These are phyloP conservation scores for Eutolmus rufibarbis DNA, from an alignment of 2,888 invertebrate genomes.

Conservation along the genomic window DNA sequence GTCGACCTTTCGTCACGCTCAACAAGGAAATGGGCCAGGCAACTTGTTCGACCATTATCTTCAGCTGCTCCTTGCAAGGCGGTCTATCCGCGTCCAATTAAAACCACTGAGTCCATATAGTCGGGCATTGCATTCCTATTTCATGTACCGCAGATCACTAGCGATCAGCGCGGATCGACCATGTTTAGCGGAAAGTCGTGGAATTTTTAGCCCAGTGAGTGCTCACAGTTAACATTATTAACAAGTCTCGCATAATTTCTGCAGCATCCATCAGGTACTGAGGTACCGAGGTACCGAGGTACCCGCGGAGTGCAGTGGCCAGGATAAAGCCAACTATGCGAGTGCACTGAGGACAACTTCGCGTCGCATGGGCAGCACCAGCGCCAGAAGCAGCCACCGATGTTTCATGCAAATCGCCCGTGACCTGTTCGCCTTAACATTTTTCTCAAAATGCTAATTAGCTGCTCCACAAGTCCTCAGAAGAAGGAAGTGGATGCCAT, in stretches of 20 bases:
- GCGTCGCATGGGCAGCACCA: not conserved
- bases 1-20: slow-evolving; percentile 22
- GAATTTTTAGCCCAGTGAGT: slow-evolving; percentile 6
- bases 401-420: slow-evolving; percentile 42
- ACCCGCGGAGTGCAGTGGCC: not conserved
- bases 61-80: not conserved
- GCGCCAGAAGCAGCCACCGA: not conserved
- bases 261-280: not conserved
- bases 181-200: slow-evolving; percentile 12
- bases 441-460: slow-evolving; percentile 40
- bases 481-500: slow-evolving; percentile 26
- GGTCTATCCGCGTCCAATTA: not conserved
- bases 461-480: not conserved
- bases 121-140: not conserved
- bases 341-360: not conserved
- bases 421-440: slow-evolving; percentile 35
- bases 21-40: slow-evolving; percentile 23
- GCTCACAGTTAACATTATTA: slow-evolving; percentile 29
- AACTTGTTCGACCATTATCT: not conserved
- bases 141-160: slow-evolving; percentile 4
- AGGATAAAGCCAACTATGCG: not conserved
- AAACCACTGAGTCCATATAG: not conserved
- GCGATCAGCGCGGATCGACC: not conserved
- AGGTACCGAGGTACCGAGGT: not conserved
- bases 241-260: slow-evolving; percentile 22